These are phyloP conservation scores for Charaxes varanes DNA, from an alignment of 1,140 invertebrate genomes.

Conservation along the genomic window DNA sequence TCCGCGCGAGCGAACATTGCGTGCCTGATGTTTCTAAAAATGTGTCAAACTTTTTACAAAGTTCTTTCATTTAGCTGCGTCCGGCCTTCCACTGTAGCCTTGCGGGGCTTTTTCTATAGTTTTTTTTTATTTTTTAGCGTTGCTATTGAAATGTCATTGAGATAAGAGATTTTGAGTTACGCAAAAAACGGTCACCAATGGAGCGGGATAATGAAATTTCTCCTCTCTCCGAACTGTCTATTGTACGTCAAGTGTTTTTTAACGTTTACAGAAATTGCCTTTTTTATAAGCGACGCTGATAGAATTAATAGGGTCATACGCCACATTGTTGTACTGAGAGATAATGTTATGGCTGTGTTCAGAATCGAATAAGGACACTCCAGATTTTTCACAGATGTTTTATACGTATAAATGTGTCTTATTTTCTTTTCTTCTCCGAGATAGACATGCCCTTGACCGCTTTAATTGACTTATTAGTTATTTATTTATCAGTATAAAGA, in stretches of 20 bases:
- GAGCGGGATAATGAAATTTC: conserved; percentile 48
- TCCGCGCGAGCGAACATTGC: conserved; percentile 52
- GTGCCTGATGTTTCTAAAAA: conserved; percentile 71
- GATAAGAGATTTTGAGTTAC: conserved; percentile 49
- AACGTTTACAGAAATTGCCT: conserved; percentile 8
- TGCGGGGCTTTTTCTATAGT: conserved; percentile 53
- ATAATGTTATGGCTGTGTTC: no score
- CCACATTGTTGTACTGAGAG: background rate
- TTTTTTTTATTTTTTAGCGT: conserved; percentile 67
- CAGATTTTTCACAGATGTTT: no score
- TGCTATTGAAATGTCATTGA: conserved; percentile 61
- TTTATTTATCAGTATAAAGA: no score
- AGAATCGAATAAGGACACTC: no score
- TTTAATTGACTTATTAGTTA: no score
- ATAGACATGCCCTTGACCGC: no score
- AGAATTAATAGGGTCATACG: no score
- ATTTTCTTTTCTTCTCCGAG: no score
- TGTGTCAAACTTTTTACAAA: conserved; percentile 73
- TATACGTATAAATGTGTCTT: no score
- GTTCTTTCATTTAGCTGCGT: conserved; percentile 69
- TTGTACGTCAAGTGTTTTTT: conserved; percentile 19
- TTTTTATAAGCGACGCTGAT: background rate
- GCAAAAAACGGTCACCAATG: conserved; percentile 44
- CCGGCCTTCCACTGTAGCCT: conserved; percentile 64
- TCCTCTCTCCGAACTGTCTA: conserved; percentile 35